Evolutionary conservation across 1,140 invertebrate species (phyloP), one percentile per base, ranked within the genome.

Genomic region (Drosophila baimaii): DNA sequence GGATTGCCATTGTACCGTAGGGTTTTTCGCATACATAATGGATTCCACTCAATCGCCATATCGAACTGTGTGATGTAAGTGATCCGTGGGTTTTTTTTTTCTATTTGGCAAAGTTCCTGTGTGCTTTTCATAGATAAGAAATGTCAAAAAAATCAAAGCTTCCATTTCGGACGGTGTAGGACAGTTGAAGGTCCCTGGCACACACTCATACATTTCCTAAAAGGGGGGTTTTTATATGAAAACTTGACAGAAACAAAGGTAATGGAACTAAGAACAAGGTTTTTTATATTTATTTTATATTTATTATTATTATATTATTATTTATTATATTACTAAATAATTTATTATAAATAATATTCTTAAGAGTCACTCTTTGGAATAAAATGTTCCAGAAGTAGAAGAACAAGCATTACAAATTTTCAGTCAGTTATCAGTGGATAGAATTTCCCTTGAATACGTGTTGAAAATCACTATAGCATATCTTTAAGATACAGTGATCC

Each of bases 61-160:
- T 54, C 70, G 31, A 39, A 73, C 63, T 75, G 69, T 70, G 47
- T 49, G 72, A 77, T 77, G 73, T 77, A 77, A 77, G 39, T 76
- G 62, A 46, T 76, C 25, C 54, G 27, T 25, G 46, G 23, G 23
- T 46, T 70, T 52, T 35, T 49, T 56, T 39, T 44, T 65, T 46
- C 21, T 76, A 49, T 55, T 57, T 57, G 58, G 12, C 41, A 55
- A 47, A 68, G n/a, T n/a, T 58, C 59, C 72, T 19, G 25, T 43
- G 41, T 64, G 35, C 33, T 47, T 56, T 63, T 58, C 15, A 68
- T 47, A 76, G 73, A 77, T 77, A 77, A 77, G 73, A 68, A 77
- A 43, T 51, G 73, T 59, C 72, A 54, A 69, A 75, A 77, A 52
- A 21, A 35, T 21, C 51, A 33, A 58, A 77, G 35, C 27, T 41